Conservation (phyloP, 2,113 vertebrate genomes). For the Trogon melanurus region DNA sequence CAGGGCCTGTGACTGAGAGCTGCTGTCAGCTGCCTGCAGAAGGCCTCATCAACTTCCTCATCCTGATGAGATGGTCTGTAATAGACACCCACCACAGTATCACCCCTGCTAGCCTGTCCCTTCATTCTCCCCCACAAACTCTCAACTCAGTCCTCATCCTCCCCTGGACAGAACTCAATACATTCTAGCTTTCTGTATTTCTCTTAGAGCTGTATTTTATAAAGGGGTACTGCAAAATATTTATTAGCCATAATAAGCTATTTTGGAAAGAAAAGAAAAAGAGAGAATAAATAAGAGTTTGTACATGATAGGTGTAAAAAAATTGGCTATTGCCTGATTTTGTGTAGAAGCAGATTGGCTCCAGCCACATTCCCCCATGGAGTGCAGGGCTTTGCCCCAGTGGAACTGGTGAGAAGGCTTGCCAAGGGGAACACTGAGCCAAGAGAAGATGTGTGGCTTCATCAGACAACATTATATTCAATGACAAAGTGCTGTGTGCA, state of each 20-base stretch:
- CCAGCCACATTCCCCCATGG: neutral
- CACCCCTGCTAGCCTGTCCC: too few species aligned
- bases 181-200: neutral
- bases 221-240: neutral
- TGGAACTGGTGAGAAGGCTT: neutral
- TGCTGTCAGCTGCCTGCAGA: too few species aligned
- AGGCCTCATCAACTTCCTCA: too few species aligned
- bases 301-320: neutral
- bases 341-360: neutral
- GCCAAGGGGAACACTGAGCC: neutral
- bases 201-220: neutral
- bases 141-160: too few species aligned
- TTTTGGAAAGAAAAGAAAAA: neutral
- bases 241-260: neutral
- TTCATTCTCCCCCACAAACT: too few species aligned
- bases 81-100: too few species aligned
- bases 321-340: neutral
- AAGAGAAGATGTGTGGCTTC: neutral
- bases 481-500: neutral
- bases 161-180: too few species aligned
- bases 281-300: neutral
- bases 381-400: neutral
- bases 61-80: too few species aligned
- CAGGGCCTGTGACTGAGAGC: too few species aligned
- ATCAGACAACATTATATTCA: neutral